These are phyloP conservation scores for Acanthoscelides obtectus DNA, from an alignment of 2,888 invertebrate genomes.

Conservation along the genomic window DNA sequence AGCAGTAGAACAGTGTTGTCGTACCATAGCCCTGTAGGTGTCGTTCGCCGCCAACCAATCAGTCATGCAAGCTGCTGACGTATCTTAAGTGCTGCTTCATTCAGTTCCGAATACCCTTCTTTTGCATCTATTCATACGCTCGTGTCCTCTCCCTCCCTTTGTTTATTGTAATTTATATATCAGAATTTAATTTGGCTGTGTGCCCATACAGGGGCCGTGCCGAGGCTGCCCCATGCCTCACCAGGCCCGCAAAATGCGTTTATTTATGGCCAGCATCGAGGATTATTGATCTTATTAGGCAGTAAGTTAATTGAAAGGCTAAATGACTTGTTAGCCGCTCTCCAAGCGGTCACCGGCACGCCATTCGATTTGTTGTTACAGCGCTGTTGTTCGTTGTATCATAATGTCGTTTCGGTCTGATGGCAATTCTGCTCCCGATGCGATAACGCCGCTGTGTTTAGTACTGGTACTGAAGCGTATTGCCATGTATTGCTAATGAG, in stretches of 20 bases:
- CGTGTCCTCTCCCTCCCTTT: background rate
- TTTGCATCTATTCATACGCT: background rate
- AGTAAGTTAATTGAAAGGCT: slow-evolving; percentile 15
- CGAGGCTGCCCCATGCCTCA: no score
- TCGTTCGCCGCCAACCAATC: no score
- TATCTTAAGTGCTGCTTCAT: no score
- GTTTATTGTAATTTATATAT: slow-evolving; percentile 2
- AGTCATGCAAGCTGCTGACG: no score
- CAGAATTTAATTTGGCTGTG: background rate
- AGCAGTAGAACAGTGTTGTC: no score
- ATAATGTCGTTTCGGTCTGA: background rate
- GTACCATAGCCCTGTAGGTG: no score
- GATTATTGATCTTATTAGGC: slow-evolving; percentile 13
- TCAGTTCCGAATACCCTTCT: background rate
- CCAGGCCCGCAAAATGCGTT: background rate
- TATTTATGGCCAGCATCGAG: slow-evolving; percentile 1
- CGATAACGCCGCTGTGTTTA: background rate
- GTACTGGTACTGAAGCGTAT: background rate
- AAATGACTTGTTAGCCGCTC: slow-evolving; percentile 10
- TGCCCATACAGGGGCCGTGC: background rate
- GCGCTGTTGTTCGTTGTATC: background rate
- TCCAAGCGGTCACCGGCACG: background rate
- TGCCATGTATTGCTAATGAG: background rate
- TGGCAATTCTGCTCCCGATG: background rate
- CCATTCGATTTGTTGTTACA: background rate